phyloP scores from a whole-genome alignment of 35 echinoderm and acorn worm genomes.

The Apostichopus japonicus region DNA sequence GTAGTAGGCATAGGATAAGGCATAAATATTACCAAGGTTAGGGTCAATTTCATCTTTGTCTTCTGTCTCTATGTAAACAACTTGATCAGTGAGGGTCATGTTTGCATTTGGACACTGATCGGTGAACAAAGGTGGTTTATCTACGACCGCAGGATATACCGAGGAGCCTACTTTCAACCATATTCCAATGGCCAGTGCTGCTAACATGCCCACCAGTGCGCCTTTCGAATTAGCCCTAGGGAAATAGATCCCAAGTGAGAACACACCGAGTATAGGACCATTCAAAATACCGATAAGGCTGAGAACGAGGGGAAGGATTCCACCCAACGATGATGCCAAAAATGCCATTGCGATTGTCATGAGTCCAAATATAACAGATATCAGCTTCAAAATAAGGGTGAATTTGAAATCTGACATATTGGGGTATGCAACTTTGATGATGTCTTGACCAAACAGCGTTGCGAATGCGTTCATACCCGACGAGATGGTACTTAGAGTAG shows the following conservation, averaged over 20 bases:
- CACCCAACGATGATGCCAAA: slow-evolving; percentile 44
- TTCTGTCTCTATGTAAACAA: not conserved
- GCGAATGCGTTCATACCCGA: slow-evolving; percentile 54
- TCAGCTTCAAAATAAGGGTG: not conserved
- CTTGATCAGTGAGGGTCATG: not conserved
- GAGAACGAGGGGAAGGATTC: slow-evolving; percentile 23
- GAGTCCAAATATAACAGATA: slow-evolving; percentile 12
- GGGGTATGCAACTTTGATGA: not conserved
- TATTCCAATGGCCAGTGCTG: slow-evolving; percentile 30
- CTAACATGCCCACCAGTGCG: slow-evolving; percentile 43
- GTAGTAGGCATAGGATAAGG: slow-evolving; percentile 49
- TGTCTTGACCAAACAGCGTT: slow-evolving; percentile 37
- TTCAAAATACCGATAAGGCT: slow-evolving; percentile 31
- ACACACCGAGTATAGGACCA: slow-evolving; percentile 53
- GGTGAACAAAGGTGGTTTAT: not conserved
- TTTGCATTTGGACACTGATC: slow-evolving; percentile 24
- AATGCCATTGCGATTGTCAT: slow-evolving; percentile 34
- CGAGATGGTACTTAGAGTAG: slow-evolving; percentile 42
- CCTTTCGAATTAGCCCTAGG: slow-evolving; percentile 56
- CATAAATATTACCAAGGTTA: not conserved
- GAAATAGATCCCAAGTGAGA: slow-evolving; percentile 50
- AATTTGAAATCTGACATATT: slow-evolving; percentile 28
- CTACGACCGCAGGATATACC: slow-evolving; percentile 10
- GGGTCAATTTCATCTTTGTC: not conserved
- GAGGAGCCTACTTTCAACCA: slow-evolving; percentile 44